Percentiles rank a stretch among this genome's conserved stretches.
Evolutionary conservation across 1,140 invertebrate genomes (phyloP).

Genomic region (Ctenoplectra terminalis): DNA sequence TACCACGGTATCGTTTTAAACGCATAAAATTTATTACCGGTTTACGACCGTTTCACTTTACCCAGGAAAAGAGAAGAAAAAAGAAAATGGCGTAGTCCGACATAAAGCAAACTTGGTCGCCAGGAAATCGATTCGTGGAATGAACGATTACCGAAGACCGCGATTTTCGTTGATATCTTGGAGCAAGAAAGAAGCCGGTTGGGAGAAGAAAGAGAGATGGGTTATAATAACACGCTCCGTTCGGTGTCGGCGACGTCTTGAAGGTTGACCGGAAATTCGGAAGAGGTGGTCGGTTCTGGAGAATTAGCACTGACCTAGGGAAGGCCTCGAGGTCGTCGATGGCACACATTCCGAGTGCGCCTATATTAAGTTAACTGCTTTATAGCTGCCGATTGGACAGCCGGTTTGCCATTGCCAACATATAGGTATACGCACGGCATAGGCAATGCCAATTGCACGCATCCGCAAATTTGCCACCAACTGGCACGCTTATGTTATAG

Average conservation of each 20-base stretch:
- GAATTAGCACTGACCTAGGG: constrained; percentile 81
- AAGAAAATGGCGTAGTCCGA: no score
- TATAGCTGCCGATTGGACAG: constrained; percentile 76
- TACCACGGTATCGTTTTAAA: no score
- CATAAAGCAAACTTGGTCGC: background rate
- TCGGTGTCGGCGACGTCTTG: constrained; percentile 42
- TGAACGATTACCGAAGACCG: background rate
- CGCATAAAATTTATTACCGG: no score
- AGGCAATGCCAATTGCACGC: constrained; percentile 80
- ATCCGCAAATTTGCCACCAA: constrained; percentile 81
- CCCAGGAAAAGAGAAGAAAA: no score
- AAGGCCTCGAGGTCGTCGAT: constrained; percentile 78
- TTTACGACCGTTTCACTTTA: no score
- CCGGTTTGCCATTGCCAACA: constrained; percentile 58
- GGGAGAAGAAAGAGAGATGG: background rate
- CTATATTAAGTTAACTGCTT: constrained; percentile 79
- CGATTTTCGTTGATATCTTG: background rate
- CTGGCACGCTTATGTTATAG: constrained; percentile 79
- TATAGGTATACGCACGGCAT: constrained; percentile 68
- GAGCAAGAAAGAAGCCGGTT: background rate
- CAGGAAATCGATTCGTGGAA: background rate
- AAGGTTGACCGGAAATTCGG: constrained; percentile 70
- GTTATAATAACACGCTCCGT: background rate
- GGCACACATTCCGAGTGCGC: constrained; percentile 74
- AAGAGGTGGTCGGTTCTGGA: constrained; percentile 59